Evolutionary conservation across 2,797 vertebrate species (phyloP), one percentile per base, ranked within the genome.

Genomic region (Catharus ustulatus): DNA sequence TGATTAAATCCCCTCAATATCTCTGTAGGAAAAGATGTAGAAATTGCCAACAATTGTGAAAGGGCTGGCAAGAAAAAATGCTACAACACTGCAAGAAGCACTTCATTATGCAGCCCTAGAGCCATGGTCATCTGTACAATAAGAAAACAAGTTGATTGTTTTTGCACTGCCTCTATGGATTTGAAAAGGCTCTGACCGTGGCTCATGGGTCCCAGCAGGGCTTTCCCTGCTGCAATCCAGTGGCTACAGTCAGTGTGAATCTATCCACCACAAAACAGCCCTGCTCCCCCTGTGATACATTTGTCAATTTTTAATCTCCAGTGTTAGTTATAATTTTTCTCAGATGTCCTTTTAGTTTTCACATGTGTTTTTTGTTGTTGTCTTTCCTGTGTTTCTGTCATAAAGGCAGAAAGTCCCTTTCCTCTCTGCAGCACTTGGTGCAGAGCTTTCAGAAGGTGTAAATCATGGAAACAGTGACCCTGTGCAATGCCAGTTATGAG

Each of bases 261-360:
- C 23, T 51, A 34, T 13, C 21, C 21, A 43, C 40, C 4, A 1
- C 32, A 26, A 84, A 87, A 63, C 8, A 10, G 3, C 36, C 16
- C 34, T 27, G 45, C 32, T 92, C 8, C 57, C 11, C 0, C 2
- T 0, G 1, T 23, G 29, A 26, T 36, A 34, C 3, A 17, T 55
- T 84, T 51, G 22, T 32, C 43, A 43, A 5, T 36, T 63, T 83
- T 85, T 66, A 71, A 79, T 48, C 49, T 91, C 75, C 2, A 5
- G 9, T 45, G 45, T 46, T 40, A 55, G 29, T 14, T 55, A 51
- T 6, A 62, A 34, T 63, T 87, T 76, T 55, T 69, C 55, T 55
- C 8, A 48, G 69, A 24, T 14, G 27, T 21, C 14, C 73, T 62
- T 79, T 45, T 45, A 27, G 20, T 76, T 72, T 76, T 66, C 51